Evolutionary conservation across 92 coral and sea anemone species (phyloP).

Genomic region (Diadumene lineata): DNA sequence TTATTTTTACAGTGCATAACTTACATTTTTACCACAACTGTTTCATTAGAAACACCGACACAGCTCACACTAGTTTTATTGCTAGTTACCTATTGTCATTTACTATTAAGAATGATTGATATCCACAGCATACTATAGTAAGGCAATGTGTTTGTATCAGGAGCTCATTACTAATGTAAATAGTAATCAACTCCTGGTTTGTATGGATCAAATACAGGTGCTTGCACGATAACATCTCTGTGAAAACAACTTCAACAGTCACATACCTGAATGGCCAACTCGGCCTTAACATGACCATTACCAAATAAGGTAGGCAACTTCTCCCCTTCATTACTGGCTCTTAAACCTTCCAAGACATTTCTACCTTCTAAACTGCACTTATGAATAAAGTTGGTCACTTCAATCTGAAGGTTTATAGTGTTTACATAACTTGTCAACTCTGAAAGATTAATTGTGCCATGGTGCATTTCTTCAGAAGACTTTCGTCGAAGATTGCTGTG

Average conservation of each 20-base stretch:
- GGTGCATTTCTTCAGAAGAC: constrained; percentile 59
- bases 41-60: too few species aligned
- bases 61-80: too few species aligned
- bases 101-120: too few species aligned
- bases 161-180: too few species aligned
- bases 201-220: too few species aligned
- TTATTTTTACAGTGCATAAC: too few species aligned
- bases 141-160: too few species aligned
- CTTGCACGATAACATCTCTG: too few species aligned
- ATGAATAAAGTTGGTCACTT: constrained; percentile 86
- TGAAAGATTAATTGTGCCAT: constrained; percentile 73
- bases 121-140: too few species aligned
- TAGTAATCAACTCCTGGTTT: too few species aligned
- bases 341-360: constrained; percentile 40
- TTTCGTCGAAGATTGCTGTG: constrained; percentile 50
- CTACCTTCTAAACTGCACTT: constrained; percentile 71
- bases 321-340: constrained; percentile 47
- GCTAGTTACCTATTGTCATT: too few species aligned
- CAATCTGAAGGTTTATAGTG: constrained; percentile 86
- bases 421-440: constrained; percentile 84
- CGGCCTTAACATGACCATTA: constrained; percentile 77
- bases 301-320: constrained; percentile 88
- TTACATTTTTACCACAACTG: too few species aligned
- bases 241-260: not conserved
- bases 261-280: constrained; percentile 82